These are phyloP conservation scores for Pseudomugil gertrudae DNA, from an alignment of 2,797 vertebrate species.

Conservation along the genomic window DNA sequence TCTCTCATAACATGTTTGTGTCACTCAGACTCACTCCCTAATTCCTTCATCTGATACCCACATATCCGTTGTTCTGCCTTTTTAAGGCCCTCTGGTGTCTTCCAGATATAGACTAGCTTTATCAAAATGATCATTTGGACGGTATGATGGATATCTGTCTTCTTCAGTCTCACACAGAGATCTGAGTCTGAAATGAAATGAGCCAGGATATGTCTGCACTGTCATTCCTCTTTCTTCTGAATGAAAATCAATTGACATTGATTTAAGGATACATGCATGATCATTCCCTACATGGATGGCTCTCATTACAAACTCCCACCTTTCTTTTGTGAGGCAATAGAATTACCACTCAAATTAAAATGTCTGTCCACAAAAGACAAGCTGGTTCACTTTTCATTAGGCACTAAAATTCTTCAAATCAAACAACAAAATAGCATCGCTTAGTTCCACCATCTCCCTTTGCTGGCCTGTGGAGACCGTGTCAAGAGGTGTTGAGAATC, in stretches of 20 bases:
- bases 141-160: slow-evolving; percentile 68
- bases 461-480: slow-evolving; percentile 50
- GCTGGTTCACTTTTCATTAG: slow-evolving; percentile 9
- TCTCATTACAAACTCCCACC: not conserved
- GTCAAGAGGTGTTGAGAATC: slow-evolving; percentile 68
- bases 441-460: slow-evolving; percentile 28
- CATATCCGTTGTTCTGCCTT: slow-evolving; percentile 63
- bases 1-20: slow-evolving; percentile 82
- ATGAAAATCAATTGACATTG: slow-evolving; percentile 41
- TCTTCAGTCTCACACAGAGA: slow-evolving; percentile 48
- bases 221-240: slow-evolving; percentile 20
- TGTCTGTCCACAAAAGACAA: not conserved
- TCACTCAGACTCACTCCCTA: slow-evolving; percentile 65
- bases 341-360: slow-evolving; percentile 2
- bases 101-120: slow-evolving; percentile 70
- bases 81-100: slow-evolving; percentile 65
- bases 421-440: slow-evolving; percentile 36
- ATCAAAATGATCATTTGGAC: slow-evolving; percentile 57
- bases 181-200: slow-evolving; percentile 43
- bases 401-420: slow-evolving; percentile 26
- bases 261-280: not conserved
- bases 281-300: slow-evolving; percentile 6
- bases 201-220: slow-evolving; percentile 7
- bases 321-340: not conserved
- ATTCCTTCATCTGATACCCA: slow-evolving; percentile 75